Base-by-base conservation (phyloP, 2,113 vertebrate genomes). In the Hemicordylus capensis region DNA sequence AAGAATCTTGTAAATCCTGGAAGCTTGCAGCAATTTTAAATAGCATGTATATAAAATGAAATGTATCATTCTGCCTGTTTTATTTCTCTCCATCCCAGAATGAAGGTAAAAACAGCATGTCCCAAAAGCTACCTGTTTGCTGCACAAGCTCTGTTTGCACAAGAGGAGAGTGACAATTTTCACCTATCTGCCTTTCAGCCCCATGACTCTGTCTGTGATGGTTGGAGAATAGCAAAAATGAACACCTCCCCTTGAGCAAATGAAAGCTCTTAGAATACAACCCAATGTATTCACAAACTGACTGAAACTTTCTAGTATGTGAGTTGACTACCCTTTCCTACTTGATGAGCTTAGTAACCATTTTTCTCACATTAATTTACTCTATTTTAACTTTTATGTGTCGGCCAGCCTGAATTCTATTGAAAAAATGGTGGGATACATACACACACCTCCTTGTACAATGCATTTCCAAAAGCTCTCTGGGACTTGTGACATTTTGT, bases 31-130 rank as follows among this genome's bases (percentile, higher is more conserved):
- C 59, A 51, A 48, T 34, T 48, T 34, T 80, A 66, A 80, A 79
- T 61, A 61, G 63, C 44, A 4, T 3, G 22, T 54, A 39, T 67
- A n/a, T 39, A 34, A 81, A 66, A 46, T 66, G 31, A 66, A 67
- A 69, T 79, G 39, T 37, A 89, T 73, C 3, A 4, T 63, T 88
- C 58, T 66, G 34, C 2, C 69, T 51, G 88, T 58, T 64, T 66
- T 24, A 4, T 26, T 39, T 39, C 28, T 51, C 64, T 84, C 37
- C 67, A 9, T 66, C 63, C 19, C 24, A 42, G 39, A 58, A 72
- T 39, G 1, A 73, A 83, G 4, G 31, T 42, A 26, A n/a, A n/a
- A n/a, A n/a, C n/a, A n/a, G n/a, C n/a, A n/a, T n/a, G n/a, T n/a
- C n/a, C n/a, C n/a, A n/a, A n/a, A n/a, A n/a, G n/a, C n/a, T n/a